Base-by-base conservation (phyloP, 1,140 invertebrate genomes). In the Lepidotrigona ventralis region DNA sequence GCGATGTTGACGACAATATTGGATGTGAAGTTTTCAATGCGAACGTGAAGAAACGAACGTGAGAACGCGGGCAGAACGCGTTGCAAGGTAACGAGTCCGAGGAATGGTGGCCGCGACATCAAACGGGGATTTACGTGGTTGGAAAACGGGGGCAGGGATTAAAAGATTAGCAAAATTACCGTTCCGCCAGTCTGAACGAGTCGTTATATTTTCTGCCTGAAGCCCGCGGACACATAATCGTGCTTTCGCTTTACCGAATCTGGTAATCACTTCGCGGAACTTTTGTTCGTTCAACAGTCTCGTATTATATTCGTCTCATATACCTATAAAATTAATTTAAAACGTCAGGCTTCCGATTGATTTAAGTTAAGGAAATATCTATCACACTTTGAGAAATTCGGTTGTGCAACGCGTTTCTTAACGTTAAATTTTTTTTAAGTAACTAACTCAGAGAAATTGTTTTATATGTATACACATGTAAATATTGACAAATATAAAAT, bases 111-210 rank as follows among this genome's bases (percentile, higher is more conserved):
- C 17, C 5, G 19, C 23, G 15, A 56, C 26, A 46, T 58, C 3
- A 19, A 69, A 70, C 29, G 26, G 9, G 9, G 5, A 26, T 70
- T 70, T 79, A 79, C 53, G 23, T 26, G 33, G 77, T 15, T 21
- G 64, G 33, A 21, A 56, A 78, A 64, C n/a, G 26, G 64, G 72
- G 66, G 75, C 63, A 79, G 82, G 84, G 79, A 90, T 87, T 86
- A 90, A 90, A 89, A 85, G 79, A 86, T 81, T 76, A 84, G 54
- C 63, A 79, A 81, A 81, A 84, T 81, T 76, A 66, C 64, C 58
- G 64, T 75, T 39, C 29, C 54, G 33, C 29, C 54, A 21, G 29
- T 1, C 53, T 53, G 29, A 33, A 15, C 29, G 29, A 39, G 63
- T 46, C 19, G 17, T 51, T 58, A 76, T 14, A 56, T 64, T 71